Conservation (phyloP, 1,140 invertebrate species). For the Diprion similis region DNA sequence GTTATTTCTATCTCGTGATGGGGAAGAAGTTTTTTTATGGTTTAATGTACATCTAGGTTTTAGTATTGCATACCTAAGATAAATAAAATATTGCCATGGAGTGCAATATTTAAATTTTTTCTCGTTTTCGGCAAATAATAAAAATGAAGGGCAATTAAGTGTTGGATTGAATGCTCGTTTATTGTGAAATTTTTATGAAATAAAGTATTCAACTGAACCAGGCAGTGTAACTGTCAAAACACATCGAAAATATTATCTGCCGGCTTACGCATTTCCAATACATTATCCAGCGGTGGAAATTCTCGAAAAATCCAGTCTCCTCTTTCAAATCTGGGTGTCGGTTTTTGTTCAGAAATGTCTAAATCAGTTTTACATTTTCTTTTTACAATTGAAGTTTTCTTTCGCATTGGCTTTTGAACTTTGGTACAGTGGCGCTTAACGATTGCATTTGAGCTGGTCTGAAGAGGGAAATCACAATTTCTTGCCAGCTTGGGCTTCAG, state of each 20-base stretch:
- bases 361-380: slow-evolving; percentile 46
- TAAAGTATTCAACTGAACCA: slow-evolving; percentile 42
- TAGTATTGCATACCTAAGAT: neutral
- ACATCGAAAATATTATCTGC: slow-evolving; percentile 32
- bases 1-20: too few relatives aligned
- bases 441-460: neutral
- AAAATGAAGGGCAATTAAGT: neutral
- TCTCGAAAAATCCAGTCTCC: slow-evolving; percentile 43
- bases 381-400: slow-evolving; percentile 30
- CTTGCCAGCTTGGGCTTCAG: neutral
- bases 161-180: neutral
- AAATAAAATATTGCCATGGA: neutral
- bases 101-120: neutral
- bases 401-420: slow-evolving; percentile 33
- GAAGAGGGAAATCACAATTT: neutral
- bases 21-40: too few relatives aligned
- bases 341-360: slow-evolving; percentile 43
- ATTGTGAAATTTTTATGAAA: neutral
- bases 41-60: too few relatives aligned
- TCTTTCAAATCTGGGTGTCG: slow-evolving; percentile 42
- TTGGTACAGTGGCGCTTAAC: neutral
- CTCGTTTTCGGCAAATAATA: too few relatives aligned
- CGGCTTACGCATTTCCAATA: slow-evolving; percentile 52
- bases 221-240: slow-evolving; percentile 33
- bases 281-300: slow-evolving; percentile 37